Base-by-base conservation (phyloP, 2,888 invertebrate species). In the Lypha dubia region DNA sequence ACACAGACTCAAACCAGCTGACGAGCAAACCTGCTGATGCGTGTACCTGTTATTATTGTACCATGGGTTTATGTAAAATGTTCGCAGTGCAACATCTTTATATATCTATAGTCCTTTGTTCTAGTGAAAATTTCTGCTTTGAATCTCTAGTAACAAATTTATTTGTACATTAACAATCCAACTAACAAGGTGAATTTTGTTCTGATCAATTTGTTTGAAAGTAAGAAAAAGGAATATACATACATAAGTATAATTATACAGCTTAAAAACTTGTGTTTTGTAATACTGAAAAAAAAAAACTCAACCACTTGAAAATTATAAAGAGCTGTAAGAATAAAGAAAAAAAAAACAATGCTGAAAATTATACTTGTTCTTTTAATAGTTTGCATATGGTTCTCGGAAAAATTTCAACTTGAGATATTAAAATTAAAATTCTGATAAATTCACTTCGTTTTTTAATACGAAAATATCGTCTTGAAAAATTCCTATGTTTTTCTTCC, bases 201-300 rank as follows among this genome's bases (percentile, higher is more conserved):
- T 63, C 49, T 49, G 13, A 35, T 3, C 24, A 17, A 9, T 56
- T 68, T 15, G 7, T 71, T n/a, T n/a, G n/a, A n/a, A n/a, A n/a
- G 6, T 20, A 68, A 56, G 56, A 9, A 62, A 53, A 62, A 76
- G 49, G 1, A 35, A 32, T 63, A 56, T 7, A 46, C 32, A 20
- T 28, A 41, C n/a, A n/a, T n/a, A n/a, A n/a, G n/a, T n/a, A n/a
- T n/a, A n/a, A n/a, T n/a, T n/a, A n/a, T n/a, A n/a, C n/a, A n/a
- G n/a, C n/a, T n/a, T 9, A 67, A 46, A 73, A 13, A 81, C 76
- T n/a, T n/a, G 76, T 82, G 81, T 76, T 82, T 82, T 82, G 75
- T 76, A 82, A 76, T 49, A 70, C 41, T 56, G 4, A 5, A 24
- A n/a, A 51, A 41, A 1, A 11, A n/a, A 22, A 79, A 60, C 8